Base-by-base conservation (phyloP, 2,113 vertebrate species). In the Hyla sarda region DNA sequence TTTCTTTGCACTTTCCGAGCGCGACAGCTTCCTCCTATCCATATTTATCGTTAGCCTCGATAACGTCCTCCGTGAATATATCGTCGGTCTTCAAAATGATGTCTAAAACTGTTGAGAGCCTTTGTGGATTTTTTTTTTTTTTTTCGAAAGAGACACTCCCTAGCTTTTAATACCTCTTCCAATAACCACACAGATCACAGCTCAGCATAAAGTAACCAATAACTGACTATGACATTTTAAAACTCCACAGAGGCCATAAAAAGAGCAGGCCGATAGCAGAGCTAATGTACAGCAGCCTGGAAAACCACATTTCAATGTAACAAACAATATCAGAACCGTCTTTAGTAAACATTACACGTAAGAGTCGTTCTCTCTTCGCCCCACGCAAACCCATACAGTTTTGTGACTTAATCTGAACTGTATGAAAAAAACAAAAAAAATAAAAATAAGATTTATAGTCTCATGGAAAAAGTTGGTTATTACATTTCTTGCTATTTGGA, bases 1-100 rank as follows among this genome's bases (percentile, higher is more conserved):
- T 84, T 91, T 96, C 91, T 95, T 98, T 21, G 97, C 91, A n/a
- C 91, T 96, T 91, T 94, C 94, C 89, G 95, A 93, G 88, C 93
- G 91, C 76, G 96, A 96, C 80, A 93, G 89, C 79, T 95, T 96
- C 89, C 95, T 92, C 88, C 93, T 90, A 82, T 87, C 93, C 89
- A 94, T 95, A 85, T 91, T 92, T 88, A 5, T 90, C 77, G 0
- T 83, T 75, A 60, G 82, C 91, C 82, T 74, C 23, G 16, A 13
- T 62, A 62, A n/a, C 32, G 37, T 23, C 37, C 48, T n/a, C 21
- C 30, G 32, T 56, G 32, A 71, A 11, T 9, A 47, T 71, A 69
- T 32, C 30, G 50, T 56, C 62, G 62, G n/a, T 72, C 30, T 74
- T 87, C 2, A 16, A 8, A 50, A 89, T 87, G 45, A 58, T 30